phyloP scores from a whole-genome alignment of 2,888 invertebrate species.

The Branchipolynoe longqiensis region DNA sequence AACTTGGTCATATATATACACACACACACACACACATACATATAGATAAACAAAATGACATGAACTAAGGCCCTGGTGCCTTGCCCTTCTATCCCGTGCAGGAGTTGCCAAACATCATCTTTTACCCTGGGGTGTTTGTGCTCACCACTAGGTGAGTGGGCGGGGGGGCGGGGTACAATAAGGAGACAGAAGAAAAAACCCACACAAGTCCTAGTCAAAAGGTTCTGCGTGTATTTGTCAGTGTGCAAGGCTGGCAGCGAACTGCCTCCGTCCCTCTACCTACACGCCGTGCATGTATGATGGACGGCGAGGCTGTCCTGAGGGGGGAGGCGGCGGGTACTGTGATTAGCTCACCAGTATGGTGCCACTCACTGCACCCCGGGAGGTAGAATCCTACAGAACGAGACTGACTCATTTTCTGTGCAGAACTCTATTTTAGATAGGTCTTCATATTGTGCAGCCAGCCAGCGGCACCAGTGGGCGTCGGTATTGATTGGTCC shows the following conservation, averaged over 20 bases:
- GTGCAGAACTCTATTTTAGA: conserved; percentile 54
- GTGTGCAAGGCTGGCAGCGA: too few species aligned
- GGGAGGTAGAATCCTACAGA: too few species aligned
- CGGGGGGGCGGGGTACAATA: not conserved
- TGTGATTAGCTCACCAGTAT: too few species aligned
- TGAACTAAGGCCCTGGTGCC: conserved; percentile 27
- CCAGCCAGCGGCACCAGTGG: not conserved
- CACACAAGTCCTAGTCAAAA: conserved; percentile 54
- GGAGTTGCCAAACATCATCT: conserved; percentile 46
- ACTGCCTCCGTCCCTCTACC: too few species aligned
- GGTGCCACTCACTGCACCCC: too few species aligned
- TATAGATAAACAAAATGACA: too few species aligned
- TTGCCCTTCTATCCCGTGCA: conserved; percentile 36
- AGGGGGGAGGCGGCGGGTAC: too few species aligned
- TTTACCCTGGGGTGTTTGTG: not conserved
- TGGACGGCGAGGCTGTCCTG: too few species aligned
- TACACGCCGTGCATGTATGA: too few species aligned
- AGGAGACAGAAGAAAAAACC: too few species aligned
- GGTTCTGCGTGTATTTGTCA: too few species aligned
- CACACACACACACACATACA: not conserved
- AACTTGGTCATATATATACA: not conserved
- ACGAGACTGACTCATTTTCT: conserved; percentile 46
- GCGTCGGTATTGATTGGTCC: not conserved
- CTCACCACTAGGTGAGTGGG: not conserved
- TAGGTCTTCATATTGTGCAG: conserved; percentile 52